Evolutionary conservation across 1,140 invertebrate genomes (phyloP).

Genomic region (Microplitis demolitor): DNA sequence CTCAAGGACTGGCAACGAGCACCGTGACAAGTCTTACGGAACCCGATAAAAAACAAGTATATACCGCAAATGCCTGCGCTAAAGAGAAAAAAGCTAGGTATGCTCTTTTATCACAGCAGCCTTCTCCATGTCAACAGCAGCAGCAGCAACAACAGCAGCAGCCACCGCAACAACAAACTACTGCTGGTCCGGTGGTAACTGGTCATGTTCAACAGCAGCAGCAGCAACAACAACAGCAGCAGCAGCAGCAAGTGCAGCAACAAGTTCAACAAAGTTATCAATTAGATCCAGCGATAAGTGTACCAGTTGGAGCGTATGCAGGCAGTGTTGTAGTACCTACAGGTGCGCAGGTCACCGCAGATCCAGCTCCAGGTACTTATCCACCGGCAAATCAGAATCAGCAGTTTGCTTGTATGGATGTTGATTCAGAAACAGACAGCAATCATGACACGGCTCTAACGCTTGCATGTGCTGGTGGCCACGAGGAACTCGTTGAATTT

Average conservation of each 20-base stretch:
- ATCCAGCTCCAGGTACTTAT: slow-evolving; percentile 40
- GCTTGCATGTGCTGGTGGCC: slow-evolving; percentile 94
- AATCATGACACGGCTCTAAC: slow-evolving; percentile 98
- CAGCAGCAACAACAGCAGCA: slow-evolving; percentile 35
- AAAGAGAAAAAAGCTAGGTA: slow-evolving; percentile 56
- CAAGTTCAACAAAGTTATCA: slow-evolving; percentile 55
- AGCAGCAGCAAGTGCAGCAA: slow-evolving; percentile 31
- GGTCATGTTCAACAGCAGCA: slow-evolving; percentile 40
- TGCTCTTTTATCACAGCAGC: slow-evolving; percentile 59
- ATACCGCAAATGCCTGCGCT: slow-evolving; percentile 46
- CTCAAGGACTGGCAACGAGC: slow-evolving; percentile 56
- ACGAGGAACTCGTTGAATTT: slow-evolving; percentile 92
- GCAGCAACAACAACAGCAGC: slow-evolving; percentile 31
- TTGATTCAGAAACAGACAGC: slow-evolving; percentile 96
- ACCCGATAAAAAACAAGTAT: slow-evolving; percentile 54
- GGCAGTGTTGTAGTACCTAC: slow-evolving; percentile 28
- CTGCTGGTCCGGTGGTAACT: background rate
- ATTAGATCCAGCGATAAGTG: slow-evolving; percentile 56
- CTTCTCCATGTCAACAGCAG: slow-evolving; percentile 31
- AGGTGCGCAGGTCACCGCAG: slow-evolving; percentile 18
- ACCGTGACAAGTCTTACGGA: slow-evolving; percentile 43
- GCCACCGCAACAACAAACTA: slow-evolving; percentile 41
- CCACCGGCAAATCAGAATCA: slow-evolving; percentile 48
- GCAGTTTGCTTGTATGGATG: slow-evolving; percentile 77
- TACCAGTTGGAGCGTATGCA: slow-evolving; percentile 41